Evolutionary conservation across 2,113 vertebrate species (phyloP).

Genomic region (Rhabdornis inornatus): DNA sequence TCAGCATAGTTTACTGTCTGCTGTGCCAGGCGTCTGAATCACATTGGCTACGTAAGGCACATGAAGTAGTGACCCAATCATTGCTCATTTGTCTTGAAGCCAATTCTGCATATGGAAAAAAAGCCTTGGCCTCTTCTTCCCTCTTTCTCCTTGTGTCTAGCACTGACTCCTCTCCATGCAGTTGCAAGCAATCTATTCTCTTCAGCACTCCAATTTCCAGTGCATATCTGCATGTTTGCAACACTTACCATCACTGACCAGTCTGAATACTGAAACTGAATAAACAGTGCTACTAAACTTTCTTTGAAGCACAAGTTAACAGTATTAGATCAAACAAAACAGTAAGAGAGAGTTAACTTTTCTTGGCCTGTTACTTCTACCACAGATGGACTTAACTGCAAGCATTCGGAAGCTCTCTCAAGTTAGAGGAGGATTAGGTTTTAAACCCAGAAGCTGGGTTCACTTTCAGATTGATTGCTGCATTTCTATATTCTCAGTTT

Average conservation of each 20-base stretch:
- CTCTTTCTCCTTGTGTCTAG: background rate
- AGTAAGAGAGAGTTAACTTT: background rate
- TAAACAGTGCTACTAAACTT: background rate
- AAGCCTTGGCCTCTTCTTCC: background rate
- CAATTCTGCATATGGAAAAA: background rate
- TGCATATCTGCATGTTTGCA: background rate
- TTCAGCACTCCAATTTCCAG: background rate
- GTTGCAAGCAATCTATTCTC: background rate
- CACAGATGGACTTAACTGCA: background rate
- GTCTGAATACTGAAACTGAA: background rate
- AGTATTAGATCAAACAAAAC: background rate
- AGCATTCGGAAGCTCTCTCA: background rate
- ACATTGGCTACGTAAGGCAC: background rate
- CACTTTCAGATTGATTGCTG: background rate
- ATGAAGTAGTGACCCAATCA: background rate
- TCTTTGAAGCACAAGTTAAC: background rate
- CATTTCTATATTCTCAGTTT: background rate
- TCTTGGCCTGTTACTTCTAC: background rate
- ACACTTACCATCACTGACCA: background rate
- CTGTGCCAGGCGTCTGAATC: slow-evolving; percentile 25
- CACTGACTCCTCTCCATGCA: background rate
- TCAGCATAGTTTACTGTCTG: slow-evolving; percentile 28
- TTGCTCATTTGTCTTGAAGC: slow-evolving; percentile 1
- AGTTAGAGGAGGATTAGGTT: background rate
- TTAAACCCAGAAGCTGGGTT: background rate